Conservation (phyloP, 2,888 invertebrate genomes). For the Lacanobia oleracea region DNA sequence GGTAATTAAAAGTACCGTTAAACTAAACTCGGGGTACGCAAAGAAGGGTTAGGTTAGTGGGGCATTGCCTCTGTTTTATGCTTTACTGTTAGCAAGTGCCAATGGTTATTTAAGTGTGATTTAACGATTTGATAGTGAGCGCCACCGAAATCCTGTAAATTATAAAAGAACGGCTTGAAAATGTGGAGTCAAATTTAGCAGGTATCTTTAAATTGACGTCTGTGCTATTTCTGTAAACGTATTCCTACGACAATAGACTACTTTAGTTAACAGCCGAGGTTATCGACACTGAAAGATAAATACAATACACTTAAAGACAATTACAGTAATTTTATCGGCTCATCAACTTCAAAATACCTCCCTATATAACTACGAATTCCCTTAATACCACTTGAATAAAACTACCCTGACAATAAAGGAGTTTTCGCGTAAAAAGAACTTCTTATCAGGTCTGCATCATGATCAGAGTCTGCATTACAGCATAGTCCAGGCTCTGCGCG, state of each 20-base stretch:
- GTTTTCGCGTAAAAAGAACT: slow-evolving; percentile 24
- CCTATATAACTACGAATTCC: background rate
- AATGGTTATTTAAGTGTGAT: slow-evolving; percentile 41
- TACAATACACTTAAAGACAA: background rate
- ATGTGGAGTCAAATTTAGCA: background rate
- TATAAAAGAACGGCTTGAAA: background rate
- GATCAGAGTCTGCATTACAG: slow-evolving; percentile 36
- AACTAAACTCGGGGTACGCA: slow-evolving; percentile 49
- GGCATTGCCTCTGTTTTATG: slow-evolving; percentile 48
- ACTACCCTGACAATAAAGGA: slow-evolving; percentile 23
- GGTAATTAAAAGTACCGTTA: slow-evolving; percentile 55
- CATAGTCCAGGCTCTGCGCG: slow-evolving; percentile 46
- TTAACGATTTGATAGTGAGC: slow-evolving; percentile 28
- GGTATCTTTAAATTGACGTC: background rate
- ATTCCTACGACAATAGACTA: slow-evolving; percentile 1
- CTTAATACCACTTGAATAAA: slow-evolving; percentile 3
- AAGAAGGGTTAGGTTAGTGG: slow-evolving; percentile 42
- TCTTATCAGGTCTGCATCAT: slow-evolving; percentile 55
- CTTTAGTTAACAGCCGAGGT: background rate
- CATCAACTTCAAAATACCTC: slow-evolving; percentile 7
- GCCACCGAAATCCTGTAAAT: background rate
- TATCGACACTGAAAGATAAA: background rate
- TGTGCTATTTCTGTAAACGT: slow-evolving; percentile 9
- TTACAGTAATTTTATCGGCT: slow-evolving; percentile 14
- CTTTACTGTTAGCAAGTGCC: slow-evolving; percentile 41